Percentiles rank a stretch among this genome's conserved stretches.
Conservation (phyloP, 2,888 invertebrate genomes). For the Leucophenga montana region DNA sequence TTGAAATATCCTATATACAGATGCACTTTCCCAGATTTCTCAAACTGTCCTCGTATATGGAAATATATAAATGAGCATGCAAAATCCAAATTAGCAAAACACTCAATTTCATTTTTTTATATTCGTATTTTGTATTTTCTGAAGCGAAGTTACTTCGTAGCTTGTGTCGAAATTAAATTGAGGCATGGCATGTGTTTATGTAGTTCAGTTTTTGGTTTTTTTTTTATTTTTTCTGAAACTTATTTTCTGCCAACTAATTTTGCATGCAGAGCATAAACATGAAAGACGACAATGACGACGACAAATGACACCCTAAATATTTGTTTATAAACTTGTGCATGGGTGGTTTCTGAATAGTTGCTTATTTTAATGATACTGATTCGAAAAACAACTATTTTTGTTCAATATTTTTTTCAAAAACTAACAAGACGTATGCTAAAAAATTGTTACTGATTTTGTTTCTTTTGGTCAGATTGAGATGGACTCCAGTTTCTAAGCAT, state of each 20-base stretch:
- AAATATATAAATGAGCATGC: conserved; percentile 14
- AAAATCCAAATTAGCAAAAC: conserved; percentile 21
- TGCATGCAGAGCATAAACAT: conserved; percentile 55
- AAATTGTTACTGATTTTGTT: no score
- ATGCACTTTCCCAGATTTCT: background rate
- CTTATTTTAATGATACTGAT: background rate
- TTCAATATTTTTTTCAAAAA: no score
- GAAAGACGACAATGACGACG: conserved; percentile 34
- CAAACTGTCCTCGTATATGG: no score
- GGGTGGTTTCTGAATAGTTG: conserved; percentile 1
- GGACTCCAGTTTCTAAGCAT: no score
- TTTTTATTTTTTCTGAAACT: background rate
- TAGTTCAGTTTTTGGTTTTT: background rate
- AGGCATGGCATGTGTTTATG: conserved; percentile 21
- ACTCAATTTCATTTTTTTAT: no score
- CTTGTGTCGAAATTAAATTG: background rate
- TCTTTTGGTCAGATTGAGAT: no score
- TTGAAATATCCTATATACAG: no score
- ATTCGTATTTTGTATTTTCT: background rate
- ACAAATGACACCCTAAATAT: conserved; percentile 52
- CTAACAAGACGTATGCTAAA: no score
- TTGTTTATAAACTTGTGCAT: background rate
- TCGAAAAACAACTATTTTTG: no score
- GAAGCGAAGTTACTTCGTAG: no score
- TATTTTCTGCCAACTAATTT: conserved; percentile 40